phyloP scores from a whole-genome alignment of 2,113 vertebrate genomes.

The Alectura lathami region DNA sequence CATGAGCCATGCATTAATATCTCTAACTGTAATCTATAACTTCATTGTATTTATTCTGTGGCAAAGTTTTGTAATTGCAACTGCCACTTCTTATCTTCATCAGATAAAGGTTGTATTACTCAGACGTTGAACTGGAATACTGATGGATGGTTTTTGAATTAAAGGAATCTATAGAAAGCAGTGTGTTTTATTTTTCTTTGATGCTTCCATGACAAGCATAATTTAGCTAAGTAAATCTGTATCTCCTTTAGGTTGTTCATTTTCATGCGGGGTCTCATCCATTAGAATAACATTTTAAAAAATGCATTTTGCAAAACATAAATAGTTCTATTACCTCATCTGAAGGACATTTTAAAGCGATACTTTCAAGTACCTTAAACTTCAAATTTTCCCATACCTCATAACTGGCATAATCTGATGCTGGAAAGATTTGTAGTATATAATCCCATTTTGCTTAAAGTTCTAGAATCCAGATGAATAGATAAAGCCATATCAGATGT shows the following conservation, averaged over 20 bases:
- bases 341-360: not conserved
- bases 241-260: slow-evolving; percentile 15
- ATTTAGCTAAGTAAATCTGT: slow-evolving; percentile 35
- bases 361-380: not conserved
- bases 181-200: not conserved
- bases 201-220: not conserved
- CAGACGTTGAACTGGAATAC: slow-evolving; percentile 42
- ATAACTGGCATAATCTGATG: not conserved
- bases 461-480: not conserved
- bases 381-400: not conserved
- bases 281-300: slow-evolving; percentile 2
- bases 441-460: not conserved
- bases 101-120: slow-evolving; percentile 62
- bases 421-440: not conserved
- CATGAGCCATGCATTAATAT: slow-evolving; percentile 8
- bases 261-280: slow-evolving; percentile 9
- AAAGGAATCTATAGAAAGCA: slow-evolving; percentile 6
- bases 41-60: slow-evolving; percentile 60
- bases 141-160: slow-evolving; percentile 11
- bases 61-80: slow-evolving; percentile 55
- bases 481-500: not conserved
- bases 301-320: not conserved
- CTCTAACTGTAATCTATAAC: slow-evolving; percentile 36
- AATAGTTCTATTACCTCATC: not conserved
- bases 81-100: slow-evolving; percentile 58